Percentiles rank a stretch among this genome's conserved stretches.
These are phyloP conservation scores for Heterotis niloticus DNA, from an alignment of 2,113 vertebrate genomes.

Conservation along the genomic window DNA sequence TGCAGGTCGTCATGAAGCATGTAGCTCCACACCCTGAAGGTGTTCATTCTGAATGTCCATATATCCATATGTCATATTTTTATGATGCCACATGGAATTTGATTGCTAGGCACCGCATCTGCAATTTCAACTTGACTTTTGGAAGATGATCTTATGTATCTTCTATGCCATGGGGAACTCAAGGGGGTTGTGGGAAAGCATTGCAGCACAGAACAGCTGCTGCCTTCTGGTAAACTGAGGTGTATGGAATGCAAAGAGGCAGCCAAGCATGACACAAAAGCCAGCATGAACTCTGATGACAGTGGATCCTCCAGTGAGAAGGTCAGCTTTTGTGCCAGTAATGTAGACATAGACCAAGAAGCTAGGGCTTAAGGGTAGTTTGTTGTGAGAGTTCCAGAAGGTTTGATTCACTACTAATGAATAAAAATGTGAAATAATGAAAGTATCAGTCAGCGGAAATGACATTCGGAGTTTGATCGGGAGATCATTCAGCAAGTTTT, in stretches of 20 bases:
- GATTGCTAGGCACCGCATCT: constrained; percentile 41
- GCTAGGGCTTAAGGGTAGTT: constrained; percentile 17
- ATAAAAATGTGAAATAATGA: constrained; percentile 81
- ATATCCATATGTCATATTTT: neutral
- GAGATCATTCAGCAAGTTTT: constrained; percentile 58
- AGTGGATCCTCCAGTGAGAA: constrained; percentile 48
- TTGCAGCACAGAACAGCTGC: constrained; percentile 81
- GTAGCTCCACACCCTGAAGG: neutral
- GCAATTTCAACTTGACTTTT: constrained; percentile 64
- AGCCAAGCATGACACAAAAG: constrained; percentile 47
- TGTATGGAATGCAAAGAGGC: constrained; percentile 76
- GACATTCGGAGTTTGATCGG: constrained; percentile 52
- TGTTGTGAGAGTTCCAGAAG: constrained; percentile 69
- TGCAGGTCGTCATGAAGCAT: neutral
- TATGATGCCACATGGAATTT: neutral
- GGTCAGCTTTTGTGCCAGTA: constrained; percentile 20
- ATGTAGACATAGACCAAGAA: neutral
- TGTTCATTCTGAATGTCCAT: neutral
- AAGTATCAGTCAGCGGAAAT: constrained; percentile 46
- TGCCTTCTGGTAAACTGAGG: constrained; percentile 83
- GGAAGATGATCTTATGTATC: constrained; percentile 70
- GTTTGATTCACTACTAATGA: constrained; percentile 83
- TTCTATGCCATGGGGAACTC: constrained; percentile 66
- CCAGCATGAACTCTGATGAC: constrained; percentile 55
- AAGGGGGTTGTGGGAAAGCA: constrained; percentile 62